These are phyloP conservation scores for Theristus sp. DNA, from an alignment of 2,888 invertebrate genomes.

Conservation along the genomic window DNA sequence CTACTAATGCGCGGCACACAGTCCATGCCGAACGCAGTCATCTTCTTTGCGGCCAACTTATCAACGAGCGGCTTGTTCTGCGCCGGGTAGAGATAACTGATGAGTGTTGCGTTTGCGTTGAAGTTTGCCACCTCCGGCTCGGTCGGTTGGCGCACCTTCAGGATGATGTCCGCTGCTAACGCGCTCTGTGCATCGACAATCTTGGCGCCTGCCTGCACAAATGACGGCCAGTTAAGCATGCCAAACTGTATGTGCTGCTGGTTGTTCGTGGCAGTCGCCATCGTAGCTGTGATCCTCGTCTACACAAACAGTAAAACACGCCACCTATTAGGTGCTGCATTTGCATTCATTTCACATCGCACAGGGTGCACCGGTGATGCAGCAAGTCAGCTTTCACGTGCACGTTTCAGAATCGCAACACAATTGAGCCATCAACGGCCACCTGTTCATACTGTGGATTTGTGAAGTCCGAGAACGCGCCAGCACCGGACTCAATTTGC, in stretches of 20 bases:
- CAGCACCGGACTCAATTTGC: conserved; percentile 49
- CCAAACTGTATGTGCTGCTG: too few relatives aligned
- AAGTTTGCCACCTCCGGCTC: conserved; percentile 44
- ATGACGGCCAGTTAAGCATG: too few relatives aligned
- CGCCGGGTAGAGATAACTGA: conserved; percentile 65
- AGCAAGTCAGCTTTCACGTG: too few relatives aligned
- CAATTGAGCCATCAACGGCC: too few relatives aligned
- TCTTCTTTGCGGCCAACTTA: conserved; percentile 46
- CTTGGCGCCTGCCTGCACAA: conserved; percentile 56
- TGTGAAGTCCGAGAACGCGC: conserved; percentile 48
- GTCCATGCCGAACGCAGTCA: conserved; percentile 71
- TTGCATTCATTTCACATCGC: too few relatives aligned
- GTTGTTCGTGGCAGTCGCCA: too few relatives aligned
- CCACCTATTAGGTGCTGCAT: too few relatives aligned
- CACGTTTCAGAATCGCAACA: too few relatives aligned
- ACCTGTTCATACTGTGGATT: conserved; percentile 58
- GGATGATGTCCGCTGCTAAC: conserved; percentile 29
- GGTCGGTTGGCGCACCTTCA: conserved; percentile 48
- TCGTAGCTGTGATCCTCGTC: too few relatives aligned
- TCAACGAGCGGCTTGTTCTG: conserved; percentile 55
- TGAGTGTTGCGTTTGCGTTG: conserved; percentile 49
- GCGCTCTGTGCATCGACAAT: conserved; percentile 38
- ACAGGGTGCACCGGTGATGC: too few relatives aligned
- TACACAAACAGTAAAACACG: too few relatives aligned
- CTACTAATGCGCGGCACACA: conserved; percentile 66